These are phyloP conservation scores for Larimichthys crocea DNA, from an alignment of 2,113 vertebrate genomes.

Conservation along the genomic window DNA sequence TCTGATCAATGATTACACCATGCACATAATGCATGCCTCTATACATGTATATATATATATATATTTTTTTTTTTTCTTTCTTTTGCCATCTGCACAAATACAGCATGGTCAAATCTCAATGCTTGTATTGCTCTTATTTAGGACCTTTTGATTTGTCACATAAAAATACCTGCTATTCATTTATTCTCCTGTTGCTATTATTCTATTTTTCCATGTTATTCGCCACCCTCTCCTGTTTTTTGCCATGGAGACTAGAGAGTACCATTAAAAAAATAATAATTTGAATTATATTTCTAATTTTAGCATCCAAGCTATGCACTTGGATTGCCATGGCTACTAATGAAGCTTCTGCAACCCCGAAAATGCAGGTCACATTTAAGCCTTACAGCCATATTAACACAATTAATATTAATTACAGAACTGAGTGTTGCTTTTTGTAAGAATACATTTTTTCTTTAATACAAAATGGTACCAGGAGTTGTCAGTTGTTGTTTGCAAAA, in stretches of 20 bases:
- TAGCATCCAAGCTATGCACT: neutral
- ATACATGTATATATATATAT: no score
- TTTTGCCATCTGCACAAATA: neutral
- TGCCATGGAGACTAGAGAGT: neutral
- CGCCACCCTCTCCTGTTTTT: neutral
- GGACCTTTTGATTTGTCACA: neutral
- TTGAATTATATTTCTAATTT: neutral
- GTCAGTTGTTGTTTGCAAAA: neutral
- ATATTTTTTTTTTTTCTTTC: neutral
- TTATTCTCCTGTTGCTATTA: neutral
- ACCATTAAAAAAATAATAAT: neutral
- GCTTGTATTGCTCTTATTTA: no score
- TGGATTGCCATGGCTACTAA: slow-evolving; percentile 1
- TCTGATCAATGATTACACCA: neutral
- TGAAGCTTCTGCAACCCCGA: neutral
- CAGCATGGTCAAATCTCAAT: neutral
- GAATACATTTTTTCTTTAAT: no score
- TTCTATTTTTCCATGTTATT: no score
- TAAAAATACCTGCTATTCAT: neutral
- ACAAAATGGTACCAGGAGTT: neutral
- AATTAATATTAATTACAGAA: neutral
- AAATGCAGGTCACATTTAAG: slow-evolving; percentile 21
- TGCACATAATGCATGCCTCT: no score
- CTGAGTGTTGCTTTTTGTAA: neutral
- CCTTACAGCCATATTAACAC: slow-evolving; percentile 4